Evolutionary conservation across 1,140 invertebrate species (phyloP).

Genomic region (Caenorhabditis briggsae): DNA sequence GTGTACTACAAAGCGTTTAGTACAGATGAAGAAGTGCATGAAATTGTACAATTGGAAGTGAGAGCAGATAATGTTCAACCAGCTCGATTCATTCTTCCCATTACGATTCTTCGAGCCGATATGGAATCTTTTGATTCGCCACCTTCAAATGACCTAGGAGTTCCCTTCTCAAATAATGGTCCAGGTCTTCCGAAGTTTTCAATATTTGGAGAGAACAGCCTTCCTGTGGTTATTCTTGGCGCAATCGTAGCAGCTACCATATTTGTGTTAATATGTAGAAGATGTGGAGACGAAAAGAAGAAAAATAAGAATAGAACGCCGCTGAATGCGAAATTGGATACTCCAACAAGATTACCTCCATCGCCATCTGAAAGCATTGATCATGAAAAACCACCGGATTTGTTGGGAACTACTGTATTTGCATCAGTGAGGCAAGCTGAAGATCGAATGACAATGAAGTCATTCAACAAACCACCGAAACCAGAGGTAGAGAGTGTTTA

Average conservation of each 20-base stretch:
- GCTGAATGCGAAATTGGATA: not conserved
- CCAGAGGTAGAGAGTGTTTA: conserved; percentile 14
- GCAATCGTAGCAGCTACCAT: conserved; percentile 55
- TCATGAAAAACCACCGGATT: conserved; percentile 47
- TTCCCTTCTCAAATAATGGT: not conserved
- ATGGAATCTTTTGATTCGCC: conserved; percentile 15
- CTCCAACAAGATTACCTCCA: conserved; percentile 55
- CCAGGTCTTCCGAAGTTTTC: not conserved
- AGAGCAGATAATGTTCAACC: conserved; percentile 62
- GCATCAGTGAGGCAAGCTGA: conserved; percentile 50
- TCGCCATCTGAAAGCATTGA: conserved; percentile 45
- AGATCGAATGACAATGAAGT: conserved; percentile 43
- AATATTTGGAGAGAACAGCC: conserved; percentile 30
- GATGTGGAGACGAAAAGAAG: conserved; percentile 46
- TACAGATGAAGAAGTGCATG: conserved; percentile 55
- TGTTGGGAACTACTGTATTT: conserved; percentile 56
- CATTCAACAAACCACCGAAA: conserved; percentile 48
- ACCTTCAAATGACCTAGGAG: not conserved
- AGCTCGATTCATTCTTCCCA: conserved; percentile 59
- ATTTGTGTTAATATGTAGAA: conserved; percentile 55
- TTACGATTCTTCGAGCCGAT: conserved; percentile 54
- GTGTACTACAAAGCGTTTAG: conserved; percentile 59
- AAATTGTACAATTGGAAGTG: conserved; percentile 60
- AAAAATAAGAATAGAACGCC: conserved; percentile 33
- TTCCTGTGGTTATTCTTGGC: conserved; percentile 48